These are phyloP conservation scores for Campoletis raptor DNA, from an alignment of 2,888 invertebrate species.

Conservation along the genomic window DNA sequence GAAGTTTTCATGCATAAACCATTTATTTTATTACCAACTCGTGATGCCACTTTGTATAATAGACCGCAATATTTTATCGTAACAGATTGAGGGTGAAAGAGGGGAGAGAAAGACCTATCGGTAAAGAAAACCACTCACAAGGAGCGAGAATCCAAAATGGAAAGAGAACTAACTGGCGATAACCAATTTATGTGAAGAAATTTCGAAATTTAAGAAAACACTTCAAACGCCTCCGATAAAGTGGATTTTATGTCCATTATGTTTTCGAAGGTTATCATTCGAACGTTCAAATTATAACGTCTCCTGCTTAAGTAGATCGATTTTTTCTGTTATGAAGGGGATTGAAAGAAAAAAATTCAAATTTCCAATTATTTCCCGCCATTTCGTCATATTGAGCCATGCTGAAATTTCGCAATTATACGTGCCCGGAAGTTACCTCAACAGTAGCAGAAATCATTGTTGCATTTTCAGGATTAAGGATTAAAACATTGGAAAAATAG, in stretches of 20 bases:
- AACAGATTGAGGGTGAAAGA: not conserved
- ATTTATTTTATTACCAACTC: no score
- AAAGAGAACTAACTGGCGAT: not conserved
- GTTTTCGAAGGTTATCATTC: not conserved
- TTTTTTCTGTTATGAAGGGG: no score
- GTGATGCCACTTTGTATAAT: not conserved
- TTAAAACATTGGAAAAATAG: not conserved
- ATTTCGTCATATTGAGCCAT: not conserved
- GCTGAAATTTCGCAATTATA: no score
- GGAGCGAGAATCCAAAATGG: not conserved
- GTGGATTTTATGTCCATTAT: not conserved
- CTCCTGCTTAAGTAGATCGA: not conserved
- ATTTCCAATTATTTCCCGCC: not conserved
- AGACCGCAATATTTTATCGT: not conserved
- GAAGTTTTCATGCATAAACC: no score
- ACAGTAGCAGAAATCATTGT: no score
- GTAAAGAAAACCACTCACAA: not conserved
- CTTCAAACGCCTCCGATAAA: not conserved
- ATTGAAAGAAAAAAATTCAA: not conserved
- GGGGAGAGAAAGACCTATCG: not conserved
- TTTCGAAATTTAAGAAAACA: not conserved
- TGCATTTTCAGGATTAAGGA: no score
- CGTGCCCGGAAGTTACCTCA: no score
- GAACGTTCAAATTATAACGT: not conserved
- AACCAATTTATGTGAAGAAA: not conserved